Evolutionary conservation across 2,113 vertebrate genomes (phyloP).

Genomic region (Euleptes europaea): DNA sequence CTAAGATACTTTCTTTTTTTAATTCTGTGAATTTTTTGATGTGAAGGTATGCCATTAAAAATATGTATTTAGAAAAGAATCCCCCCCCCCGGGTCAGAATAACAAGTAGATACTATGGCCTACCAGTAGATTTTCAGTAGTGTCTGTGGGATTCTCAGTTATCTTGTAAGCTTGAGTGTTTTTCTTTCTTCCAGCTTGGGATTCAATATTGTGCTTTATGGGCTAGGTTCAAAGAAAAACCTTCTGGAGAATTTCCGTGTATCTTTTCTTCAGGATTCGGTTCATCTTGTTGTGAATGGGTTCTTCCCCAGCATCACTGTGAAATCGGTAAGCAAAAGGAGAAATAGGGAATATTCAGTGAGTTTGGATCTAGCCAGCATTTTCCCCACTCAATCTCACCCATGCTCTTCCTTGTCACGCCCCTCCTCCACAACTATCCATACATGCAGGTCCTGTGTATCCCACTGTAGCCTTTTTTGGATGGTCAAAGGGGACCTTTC

Average conservation of each 20-base stretch:
- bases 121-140: neutral
- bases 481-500: no score
- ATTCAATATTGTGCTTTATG: slow-evolving; percentile 93
- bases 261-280: slow-evolving; percentile 78
- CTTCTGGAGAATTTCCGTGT: slow-evolving; percentile 91
- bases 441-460: no score
- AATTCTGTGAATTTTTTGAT: neutral
- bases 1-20: neutral
- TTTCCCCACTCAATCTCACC: no score
- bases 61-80: neutral
- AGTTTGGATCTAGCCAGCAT: no score
- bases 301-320: slow-evolving; percentile 96
- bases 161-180: slow-evolving; percentile 46
- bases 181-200: slow-evolving; percentile 79
- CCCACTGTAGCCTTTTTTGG: no score
- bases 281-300: slow-evolving; percentile 94
- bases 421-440: no score
- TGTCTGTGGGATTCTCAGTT: neutral
- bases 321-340: slow-evolving; percentile 86
- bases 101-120: neutral
- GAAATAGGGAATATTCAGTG: slow-evolving; percentile 17
- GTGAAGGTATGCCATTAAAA: neutral
- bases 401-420: no score
- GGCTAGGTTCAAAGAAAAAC: slow-evolving; percentile 92
- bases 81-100: neutral